Evolutionary conservation across 2,113 vertebrate genomes (phyloP).

Genomic region (Hypomesus transpacificus): DNA sequence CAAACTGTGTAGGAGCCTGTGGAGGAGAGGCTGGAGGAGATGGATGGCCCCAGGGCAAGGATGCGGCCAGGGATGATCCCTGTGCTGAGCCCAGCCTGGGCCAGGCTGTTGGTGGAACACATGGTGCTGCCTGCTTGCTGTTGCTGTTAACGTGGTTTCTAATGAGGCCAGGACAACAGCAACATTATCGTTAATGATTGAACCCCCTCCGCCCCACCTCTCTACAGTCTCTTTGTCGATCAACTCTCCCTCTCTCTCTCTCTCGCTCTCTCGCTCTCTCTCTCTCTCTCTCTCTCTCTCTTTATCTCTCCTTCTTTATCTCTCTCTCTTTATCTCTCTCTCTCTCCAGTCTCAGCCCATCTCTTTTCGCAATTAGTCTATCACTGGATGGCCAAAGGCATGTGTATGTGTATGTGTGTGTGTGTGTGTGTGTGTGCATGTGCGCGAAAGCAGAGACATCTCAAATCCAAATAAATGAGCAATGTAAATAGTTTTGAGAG

Average conservation of each 20-base stretch:
- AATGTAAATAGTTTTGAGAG: slow-evolving; percentile 99
- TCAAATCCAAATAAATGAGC: slow-evolving; percentile 97
- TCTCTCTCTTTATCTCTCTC: background rate
- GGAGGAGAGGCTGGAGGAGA: slow-evolving; percentile 74
- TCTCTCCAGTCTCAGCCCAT: slow-evolving; percentile 51
- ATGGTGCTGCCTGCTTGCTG: slow-evolving; percentile 82
- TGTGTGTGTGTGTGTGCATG: slow-evolving; percentile 31
- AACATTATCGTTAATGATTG: slow-evolving; percentile 92
- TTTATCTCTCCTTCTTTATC: background rate
- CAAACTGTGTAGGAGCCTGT: slow-evolving; percentile 69
- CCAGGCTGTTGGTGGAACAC: slow-evolving; percentile 92
- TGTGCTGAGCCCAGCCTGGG: slow-evolving; percentile 21
- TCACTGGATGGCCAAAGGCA: slow-evolving; percentile 83
- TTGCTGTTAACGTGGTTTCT: slow-evolving; percentile 68
- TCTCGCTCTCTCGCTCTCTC: background rate
- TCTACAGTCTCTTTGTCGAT: too few species aligned
- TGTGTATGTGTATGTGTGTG: slow-evolving; percentile 30
- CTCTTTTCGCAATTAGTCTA: slow-evolving; percentile 90
- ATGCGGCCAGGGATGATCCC: slow-evolving; percentile 74
- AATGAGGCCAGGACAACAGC: slow-evolving; percentile 92
- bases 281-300: background rate
- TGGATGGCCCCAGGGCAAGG: slow-evolving; percentile 78
- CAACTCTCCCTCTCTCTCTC: background rate
- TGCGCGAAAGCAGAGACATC: slow-evolving; percentile 65
- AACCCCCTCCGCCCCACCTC: slow-evolving; percentile 72